phyloP scores from a whole-genome alignment of 35 echinoderm and acorn worm genomes.

The Apostichopus parvimensis region DNA sequence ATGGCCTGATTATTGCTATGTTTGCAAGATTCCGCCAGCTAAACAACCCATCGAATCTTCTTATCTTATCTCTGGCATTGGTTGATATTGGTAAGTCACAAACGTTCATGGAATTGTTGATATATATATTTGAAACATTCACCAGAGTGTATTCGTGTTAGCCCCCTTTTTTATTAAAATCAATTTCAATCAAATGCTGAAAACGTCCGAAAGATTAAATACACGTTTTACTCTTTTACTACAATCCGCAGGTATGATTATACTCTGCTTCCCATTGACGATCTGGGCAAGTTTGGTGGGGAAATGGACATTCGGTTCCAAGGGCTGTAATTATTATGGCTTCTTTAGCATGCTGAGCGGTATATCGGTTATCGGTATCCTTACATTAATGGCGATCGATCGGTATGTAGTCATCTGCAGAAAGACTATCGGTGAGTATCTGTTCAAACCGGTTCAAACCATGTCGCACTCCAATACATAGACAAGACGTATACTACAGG shows the following conservation, averaged over 20 bases:
- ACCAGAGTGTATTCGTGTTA: too few relatives aligned
- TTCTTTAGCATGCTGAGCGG: conserved; percentile 81
- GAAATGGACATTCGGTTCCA: conserved; percentile 60
- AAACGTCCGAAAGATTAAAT: too few relatives aligned
- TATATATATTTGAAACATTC: not conserved
- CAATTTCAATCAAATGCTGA: too few relatives aligned
- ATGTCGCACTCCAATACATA: too few relatives aligned
- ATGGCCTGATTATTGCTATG: conserved; percentile 12
- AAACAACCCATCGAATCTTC: conserved; percentile 9
- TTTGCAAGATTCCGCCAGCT: conserved; percentile 16
- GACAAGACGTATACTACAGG: too few relatives aligned
- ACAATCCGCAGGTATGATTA: conserved; percentile 46
- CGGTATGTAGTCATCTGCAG: conserved; percentile 76
- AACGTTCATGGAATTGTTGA: not conserved
- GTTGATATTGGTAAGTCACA: conserved; percentile 24
- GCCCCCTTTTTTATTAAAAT: too few relatives aligned
- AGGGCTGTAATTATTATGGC: conserved; percentile 83
- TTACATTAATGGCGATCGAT: conserved; percentile 61
- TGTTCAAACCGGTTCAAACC: not conserved
- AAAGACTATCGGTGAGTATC: conserved; percentile 55
- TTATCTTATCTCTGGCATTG: not conserved
- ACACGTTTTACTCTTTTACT: too few relatives aligned
- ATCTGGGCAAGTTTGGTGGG: conserved; percentile 57
- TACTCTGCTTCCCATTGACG: conserved; percentile 69
- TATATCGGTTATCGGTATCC: conserved; percentile 73